Evolutionary conservation across 2,888 invertebrate species (phyloP), one percentile per base, ranked within the genome.

Genomic region (Apeira syringaria): DNA sequence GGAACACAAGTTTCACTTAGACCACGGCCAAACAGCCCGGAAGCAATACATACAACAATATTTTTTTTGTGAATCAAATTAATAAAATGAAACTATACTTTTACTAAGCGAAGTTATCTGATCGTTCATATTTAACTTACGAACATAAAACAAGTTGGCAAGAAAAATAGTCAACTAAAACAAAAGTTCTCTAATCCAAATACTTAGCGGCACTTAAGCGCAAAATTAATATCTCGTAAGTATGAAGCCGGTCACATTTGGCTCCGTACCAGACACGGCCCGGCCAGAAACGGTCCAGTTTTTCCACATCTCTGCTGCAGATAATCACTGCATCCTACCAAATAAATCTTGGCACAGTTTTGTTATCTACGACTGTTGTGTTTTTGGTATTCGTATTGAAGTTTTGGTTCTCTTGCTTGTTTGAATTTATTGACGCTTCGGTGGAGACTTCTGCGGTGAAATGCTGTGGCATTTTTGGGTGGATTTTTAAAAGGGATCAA

Each of bases 141-240:
- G 15, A 15, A 15, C 3, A 15, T 15, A 15, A 15, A 15, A 2
- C 2, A 15, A 3, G 15, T 15, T 15, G 4, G 2, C 2, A 3
- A 15, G 2, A 15, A 15, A 15, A 15, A 2, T 3, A 2, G 15
- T 15, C 3, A 18, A 39, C 20, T 9, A 40, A 29, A 35, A 32
- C 22, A 35, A 31, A 35, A 35, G 26, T 39, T 39, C 15, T 8
- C n/a, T 5, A 18, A 15, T 32, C 15, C 13, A 27, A 42, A 43
- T 44, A 50, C 41, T 47, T 41, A 47, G 34, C 41, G 9, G 28
- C 41, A 50, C 50, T 50, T 50, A 47, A 4, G 40, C 25, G 28
- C 27, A 35, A 47, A 47, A 47, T 47, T 47, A 50, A 50, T 50
- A 47, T 50, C 50, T 47, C 47, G 32, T 44, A 50, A 43, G 40